These are phyloP conservation scores for Cheilosia grossa DNA, from an alignment of 2,888 invertebrate genomes.

Conservation along the genomic window DNA sequence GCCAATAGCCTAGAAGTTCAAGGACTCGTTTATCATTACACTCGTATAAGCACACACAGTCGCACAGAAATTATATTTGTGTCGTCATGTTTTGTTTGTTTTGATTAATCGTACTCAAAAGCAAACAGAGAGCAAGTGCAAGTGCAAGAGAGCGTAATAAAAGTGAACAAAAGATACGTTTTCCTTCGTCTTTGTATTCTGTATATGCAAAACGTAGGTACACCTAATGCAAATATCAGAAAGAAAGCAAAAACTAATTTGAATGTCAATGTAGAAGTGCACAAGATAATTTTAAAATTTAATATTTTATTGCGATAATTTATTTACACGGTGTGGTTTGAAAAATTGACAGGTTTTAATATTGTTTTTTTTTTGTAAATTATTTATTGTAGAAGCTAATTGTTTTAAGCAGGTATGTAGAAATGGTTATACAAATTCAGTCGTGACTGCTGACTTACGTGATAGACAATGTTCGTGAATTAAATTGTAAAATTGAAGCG, in stretches of 20 bases:
- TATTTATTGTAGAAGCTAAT: no score
- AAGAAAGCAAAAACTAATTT: not conserved
- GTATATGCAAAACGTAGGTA: not conserved
- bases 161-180: not conserved
- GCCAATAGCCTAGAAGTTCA: slow-evolving; percentile 41
- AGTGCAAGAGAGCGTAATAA: not conserved
- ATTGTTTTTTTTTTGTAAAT: no score
- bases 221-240: not conserved
- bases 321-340: not conserved
- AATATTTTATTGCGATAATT: not conserved
- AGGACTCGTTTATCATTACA: slow-evolving; percentile 16
- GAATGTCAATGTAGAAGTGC: not conserved
- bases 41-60: not conserved
- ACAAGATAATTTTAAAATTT: not conserved
- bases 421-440: no score
- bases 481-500: no score
- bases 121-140: slow-evolving; percentile 2
- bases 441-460: no score
- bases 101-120: slow-evolving; percentile 5
- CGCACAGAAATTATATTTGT: not conserved
- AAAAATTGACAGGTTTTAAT: no score
- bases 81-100: slow-evolving; percentile 25
- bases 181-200: not conserved
- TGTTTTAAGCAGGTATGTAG: no score
- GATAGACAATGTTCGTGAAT: no score